Evolutionary conservation across 1,140 invertebrate genomes (phyloP).

Genomic region (Delia radicum): DNA sequence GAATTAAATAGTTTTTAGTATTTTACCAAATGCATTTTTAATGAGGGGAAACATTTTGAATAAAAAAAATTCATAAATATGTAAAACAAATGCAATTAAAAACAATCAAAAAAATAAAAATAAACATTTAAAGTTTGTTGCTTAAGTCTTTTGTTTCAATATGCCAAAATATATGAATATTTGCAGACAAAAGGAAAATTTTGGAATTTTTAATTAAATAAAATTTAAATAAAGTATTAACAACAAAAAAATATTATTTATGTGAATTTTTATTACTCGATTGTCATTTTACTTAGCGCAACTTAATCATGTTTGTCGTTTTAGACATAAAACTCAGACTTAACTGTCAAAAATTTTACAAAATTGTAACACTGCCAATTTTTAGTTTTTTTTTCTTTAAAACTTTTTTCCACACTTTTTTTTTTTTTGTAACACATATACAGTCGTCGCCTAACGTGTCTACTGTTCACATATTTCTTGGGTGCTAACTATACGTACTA

Average conservation of each 20-base stretch:
- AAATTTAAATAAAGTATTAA: no score
- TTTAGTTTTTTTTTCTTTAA: neutral
- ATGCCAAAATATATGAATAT: no score
- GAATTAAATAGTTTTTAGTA: no score
- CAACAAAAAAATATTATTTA: no score
- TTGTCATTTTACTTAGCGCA: neutral
- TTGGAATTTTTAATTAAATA: no score
- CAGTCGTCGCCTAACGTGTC: neutral
- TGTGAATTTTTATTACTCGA: no score
- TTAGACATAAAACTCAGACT: neutral
- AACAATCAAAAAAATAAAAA: no score
- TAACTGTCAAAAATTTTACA: neutral
- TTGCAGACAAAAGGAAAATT: no score
- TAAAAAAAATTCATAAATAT: neutral
- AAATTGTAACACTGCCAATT: neutral
- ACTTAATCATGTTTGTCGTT: constrained; percentile 13
- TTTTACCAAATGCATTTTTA: neutral
- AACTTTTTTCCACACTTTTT: neutral
- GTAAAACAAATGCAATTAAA: neutral
- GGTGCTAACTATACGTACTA: neutral
- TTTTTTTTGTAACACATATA: neutral
- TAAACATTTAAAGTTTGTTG: neutral
- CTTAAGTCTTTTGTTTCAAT: neutral
- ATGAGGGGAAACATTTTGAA: neutral
- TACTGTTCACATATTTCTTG: neutral